Evolutionary conservation across 2,113 vertebrate species (phyloP).

Genomic region (Rhinoptilus africanus): DNA sequence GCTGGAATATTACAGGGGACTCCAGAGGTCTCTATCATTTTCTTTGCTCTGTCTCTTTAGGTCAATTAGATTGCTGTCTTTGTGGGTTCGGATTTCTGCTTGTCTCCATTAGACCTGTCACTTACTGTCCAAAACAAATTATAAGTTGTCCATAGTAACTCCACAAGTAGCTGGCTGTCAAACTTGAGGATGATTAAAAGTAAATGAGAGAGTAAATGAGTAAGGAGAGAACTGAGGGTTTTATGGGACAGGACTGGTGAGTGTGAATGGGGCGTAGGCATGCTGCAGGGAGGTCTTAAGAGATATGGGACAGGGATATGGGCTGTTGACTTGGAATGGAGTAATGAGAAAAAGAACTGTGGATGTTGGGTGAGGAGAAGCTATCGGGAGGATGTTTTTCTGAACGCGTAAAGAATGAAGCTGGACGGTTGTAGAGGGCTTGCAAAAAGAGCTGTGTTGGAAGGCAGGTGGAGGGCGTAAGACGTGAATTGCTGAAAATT

Average conservation of each 20-base stretch:
- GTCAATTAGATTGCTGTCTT: not conserved
- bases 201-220: not conserved
- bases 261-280: not conserved
- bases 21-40: not conserved
- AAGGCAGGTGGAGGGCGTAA: not conserved
- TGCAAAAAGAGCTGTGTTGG: not conserved
- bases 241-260: not conserved
- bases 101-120: not conserved
- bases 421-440: not conserved
- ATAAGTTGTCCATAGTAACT: not conserved
- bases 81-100: not conserved
- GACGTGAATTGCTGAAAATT: not conserved
- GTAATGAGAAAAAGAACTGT: not conserved
- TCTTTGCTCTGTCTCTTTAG: not conserved
- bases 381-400: not conserved
- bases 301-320: not conserved
- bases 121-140: not conserved
- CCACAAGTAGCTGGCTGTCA: not conserved
- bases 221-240: not conserved
- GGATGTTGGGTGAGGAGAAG: not conserved
- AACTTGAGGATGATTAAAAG: not conserved
- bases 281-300: not conserved
- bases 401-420: not conserved
- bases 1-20: not conserved
- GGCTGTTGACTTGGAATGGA: not conserved